These are phyloP conservation scores for Akabosia matsudoensis DNA, from an alignment of 1,140 invertebrate species.

Conservation along the genomic window DNA sequence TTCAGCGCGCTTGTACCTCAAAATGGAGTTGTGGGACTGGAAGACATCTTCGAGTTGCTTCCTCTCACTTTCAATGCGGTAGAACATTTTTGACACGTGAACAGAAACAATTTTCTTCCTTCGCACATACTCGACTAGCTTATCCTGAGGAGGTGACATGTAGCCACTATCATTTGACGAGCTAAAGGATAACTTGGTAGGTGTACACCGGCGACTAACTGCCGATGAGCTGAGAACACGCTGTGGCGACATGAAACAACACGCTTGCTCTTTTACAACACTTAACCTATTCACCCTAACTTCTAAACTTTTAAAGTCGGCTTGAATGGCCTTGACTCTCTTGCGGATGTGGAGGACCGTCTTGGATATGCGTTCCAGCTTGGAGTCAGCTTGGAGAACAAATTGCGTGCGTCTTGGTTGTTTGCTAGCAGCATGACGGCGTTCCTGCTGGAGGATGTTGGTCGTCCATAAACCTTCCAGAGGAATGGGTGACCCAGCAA, in stretches of 20 bases:
- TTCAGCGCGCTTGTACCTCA: neutral
- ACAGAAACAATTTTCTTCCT: neutral
- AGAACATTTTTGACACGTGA: neutral
- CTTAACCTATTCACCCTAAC: neutral
- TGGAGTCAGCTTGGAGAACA: neutral
- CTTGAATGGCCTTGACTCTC: neutral
- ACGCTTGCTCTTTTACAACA: neutral
- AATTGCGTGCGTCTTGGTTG: neutral
- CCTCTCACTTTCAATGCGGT: neutral
- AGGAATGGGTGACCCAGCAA: neutral
- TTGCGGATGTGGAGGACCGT: neutral
- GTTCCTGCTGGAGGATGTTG: neutral
- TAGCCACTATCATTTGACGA: neutral
- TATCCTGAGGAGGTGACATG: neutral
- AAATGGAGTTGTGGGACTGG: neutral
- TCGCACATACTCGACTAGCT: constrained; percentile 1
- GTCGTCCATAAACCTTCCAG: neutral
- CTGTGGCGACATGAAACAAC: constrained; percentile 5
- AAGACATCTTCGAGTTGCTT: neutral
- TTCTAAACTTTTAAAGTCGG: neutral
- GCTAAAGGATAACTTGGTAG: neutral
- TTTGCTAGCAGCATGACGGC: neutral
- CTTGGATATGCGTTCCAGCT: neutral
- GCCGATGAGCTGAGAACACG: neutral
- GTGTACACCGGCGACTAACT: neutral